Conservation (phyloP, 2,888 invertebrate species). For the Synergus japonicus region DNA sequence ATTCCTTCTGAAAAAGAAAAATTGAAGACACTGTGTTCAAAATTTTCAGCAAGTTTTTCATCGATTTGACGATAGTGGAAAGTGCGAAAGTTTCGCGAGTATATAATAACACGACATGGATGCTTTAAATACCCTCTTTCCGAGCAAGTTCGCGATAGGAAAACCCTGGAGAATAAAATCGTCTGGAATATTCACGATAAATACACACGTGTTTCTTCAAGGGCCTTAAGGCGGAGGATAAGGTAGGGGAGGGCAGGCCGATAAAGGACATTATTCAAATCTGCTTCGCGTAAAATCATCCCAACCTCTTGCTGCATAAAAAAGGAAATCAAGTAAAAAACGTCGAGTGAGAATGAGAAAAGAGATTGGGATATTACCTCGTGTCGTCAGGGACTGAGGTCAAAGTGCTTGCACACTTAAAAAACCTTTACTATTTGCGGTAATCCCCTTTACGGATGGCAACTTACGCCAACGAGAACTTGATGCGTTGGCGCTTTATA, state of each 20-base stretch:
- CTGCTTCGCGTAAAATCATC: conserved; percentile 65
- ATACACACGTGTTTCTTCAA: conserved; percentile 63
- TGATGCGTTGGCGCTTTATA: conserved; percentile 53
- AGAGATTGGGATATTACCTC: neutral
- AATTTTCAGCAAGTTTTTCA: neutral
- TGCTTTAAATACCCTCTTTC: conserved; percentile 39
- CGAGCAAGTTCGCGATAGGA: conserved; percentile 64
- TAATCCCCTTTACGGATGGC: neutral
- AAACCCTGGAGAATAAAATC: conserved; percentile 64
- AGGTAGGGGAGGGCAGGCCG: conserved; percentile 60
- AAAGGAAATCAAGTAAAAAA: conserved; percentile 43
- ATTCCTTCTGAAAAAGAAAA: neutral
- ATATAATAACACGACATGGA: conserved; percentile 14
- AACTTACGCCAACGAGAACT: conserved; percentile 19
- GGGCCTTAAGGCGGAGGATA: conserved; percentile 57
- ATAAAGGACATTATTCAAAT: conserved; percentile 76
- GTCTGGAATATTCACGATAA: conserved; percentile 68
- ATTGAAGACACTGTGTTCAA: too few relatives aligned
- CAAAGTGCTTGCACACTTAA: neutral
- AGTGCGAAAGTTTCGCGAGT: conserved; percentile 22
- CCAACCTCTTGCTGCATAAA: conserved; percentile 50
- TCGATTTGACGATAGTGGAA: conserved; percentile 5
- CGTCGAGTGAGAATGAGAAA: neutral
- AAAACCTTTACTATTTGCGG: neutral
- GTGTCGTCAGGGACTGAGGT: neutral